phyloP scores from a whole-genome alignment of 2,797 vertebrate species.

The Eospalax fontanierii region DNA sequence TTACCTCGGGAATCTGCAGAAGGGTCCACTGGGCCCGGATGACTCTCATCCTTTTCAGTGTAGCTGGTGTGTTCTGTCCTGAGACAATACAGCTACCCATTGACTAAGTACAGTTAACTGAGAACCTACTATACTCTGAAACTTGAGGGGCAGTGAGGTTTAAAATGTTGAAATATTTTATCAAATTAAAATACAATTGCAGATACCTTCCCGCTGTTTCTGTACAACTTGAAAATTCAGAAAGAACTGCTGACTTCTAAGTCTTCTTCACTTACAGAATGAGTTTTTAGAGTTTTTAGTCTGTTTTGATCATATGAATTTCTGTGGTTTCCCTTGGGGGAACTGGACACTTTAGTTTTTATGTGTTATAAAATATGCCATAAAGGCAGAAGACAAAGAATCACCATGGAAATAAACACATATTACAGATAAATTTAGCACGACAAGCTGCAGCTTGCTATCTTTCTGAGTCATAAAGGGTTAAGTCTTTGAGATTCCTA shows the following conservation, averaged over 20 bases:
- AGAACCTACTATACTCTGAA: not conserved
- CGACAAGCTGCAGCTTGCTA: not conserved
- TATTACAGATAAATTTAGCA: not conserved
- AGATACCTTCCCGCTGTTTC: not conserved
- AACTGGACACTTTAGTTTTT: not conserved
- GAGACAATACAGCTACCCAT: not conserved
- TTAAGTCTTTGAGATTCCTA: not conserved
- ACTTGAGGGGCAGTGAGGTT: not conserved
- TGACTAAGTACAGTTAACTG: not conserved
- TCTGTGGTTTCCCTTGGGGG: not conserved
- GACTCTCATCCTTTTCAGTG: not conserved
- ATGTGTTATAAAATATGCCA: not conserved
- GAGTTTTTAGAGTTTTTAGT: conserved; percentile 29
- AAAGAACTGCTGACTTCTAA: not conserved
- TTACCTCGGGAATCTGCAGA: not conserved
- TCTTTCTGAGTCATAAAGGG: not conserved
- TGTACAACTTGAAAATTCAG: not conserved
- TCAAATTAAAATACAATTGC: not conserved
- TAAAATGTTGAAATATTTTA: not conserved
- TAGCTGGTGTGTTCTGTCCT: not conserved
- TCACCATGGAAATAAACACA: not conserved
- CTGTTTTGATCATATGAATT: not conserved
- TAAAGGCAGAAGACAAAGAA: not conserved
- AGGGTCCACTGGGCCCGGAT: not conserved
- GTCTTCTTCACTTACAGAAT: not conserved